phyloP scores from a whole-genome alignment of 2,888 invertebrate species.

The Epinotia bilunana region DNA sequence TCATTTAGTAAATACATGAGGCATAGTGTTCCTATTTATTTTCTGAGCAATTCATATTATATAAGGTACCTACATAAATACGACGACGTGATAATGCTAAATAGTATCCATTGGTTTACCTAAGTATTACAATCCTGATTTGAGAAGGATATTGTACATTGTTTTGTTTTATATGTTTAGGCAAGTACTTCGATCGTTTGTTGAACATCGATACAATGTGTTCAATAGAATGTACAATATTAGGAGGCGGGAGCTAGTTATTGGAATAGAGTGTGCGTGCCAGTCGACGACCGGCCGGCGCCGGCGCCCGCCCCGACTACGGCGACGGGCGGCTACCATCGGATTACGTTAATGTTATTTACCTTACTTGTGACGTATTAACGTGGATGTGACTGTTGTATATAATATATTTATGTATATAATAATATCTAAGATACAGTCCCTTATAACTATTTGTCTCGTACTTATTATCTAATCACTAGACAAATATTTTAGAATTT shows the following conservation, averaged over 20 bases:
- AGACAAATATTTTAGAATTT: slow-evolving; percentile 81
- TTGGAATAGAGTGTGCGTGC: slow-evolving; percentile 6
- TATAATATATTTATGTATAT: slow-evolving; percentile 49
- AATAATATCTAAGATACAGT: slow-evolving; percentile 50
- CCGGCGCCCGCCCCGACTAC: slow-evolving; percentile 15
- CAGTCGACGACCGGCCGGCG: not conserved
- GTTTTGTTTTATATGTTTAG: slow-evolving; percentile 21
- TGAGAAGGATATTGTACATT: slow-evolving; percentile 29
- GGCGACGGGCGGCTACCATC: slow-evolving; percentile 25
- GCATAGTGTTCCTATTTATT: slow-evolving; percentile 45
- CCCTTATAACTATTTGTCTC: slow-evolving; percentile 57
- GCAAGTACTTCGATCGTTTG: slow-evolving; percentile 24
- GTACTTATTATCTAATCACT: slow-evolving; percentile 69
- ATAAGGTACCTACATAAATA: slow-evolving; percentile 44
- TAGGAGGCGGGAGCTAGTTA: not conserved
- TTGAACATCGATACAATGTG: not conserved
- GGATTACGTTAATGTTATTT: slow-evolving; percentile 32
- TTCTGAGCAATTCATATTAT: slow-evolving; percentile 46
- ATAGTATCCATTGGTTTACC: slow-evolving; percentile 36
- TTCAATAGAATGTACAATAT: slow-evolving; percentile 16
- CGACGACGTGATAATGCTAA: slow-evolving; percentile 43
- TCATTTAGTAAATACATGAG: slow-evolving; percentile 46
- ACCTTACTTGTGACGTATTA: slow-evolving; percentile 41
- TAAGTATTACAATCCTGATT: slow-evolving; percentile 33
- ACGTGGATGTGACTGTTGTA: slow-evolving; percentile 49